phyloP scores from a whole-genome alignment of 2,888 invertebrate genomes.

The Drosophila borealis region DNA sequence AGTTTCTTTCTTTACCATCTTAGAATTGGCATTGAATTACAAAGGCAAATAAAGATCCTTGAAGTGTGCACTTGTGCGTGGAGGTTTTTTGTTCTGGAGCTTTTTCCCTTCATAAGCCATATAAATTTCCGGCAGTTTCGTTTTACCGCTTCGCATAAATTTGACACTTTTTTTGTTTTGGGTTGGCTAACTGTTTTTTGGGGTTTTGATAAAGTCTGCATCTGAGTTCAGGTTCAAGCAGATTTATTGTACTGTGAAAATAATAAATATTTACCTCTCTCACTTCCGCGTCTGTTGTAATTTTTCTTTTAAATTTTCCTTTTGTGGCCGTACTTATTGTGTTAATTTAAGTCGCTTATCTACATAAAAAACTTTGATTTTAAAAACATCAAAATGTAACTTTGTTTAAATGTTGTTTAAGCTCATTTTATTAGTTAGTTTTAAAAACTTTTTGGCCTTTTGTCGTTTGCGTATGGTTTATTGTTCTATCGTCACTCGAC shows the following conservation, averaged over 20 bases:
- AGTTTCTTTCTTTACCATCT: slow-evolving; percentile 15
- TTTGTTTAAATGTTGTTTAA: slow-evolving; percentile 1
- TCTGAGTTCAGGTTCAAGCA: slow-evolving; percentile 54
- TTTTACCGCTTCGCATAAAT: slow-evolving; percentile 70
- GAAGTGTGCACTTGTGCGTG: slow-evolving; percentile 43
- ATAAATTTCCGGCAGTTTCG: slow-evolving; percentile 73
- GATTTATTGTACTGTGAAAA: slow-evolving; percentile 56
- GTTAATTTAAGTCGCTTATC: neutral
- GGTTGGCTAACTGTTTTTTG: slow-evolving; percentile 24
- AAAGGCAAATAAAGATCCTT: slow-evolving; percentile 61
- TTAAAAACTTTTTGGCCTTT: neutral
- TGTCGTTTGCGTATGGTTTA: slow-evolving; percentile 1
- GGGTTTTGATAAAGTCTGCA: slow-evolving; percentile 21
- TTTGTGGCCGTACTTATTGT: neutral
- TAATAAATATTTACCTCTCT: slow-evolving; percentile 69
- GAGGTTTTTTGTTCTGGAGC: slow-evolving; percentile 38
- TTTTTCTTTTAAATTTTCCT: slow-evolving; percentile 6
- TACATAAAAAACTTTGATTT: neutral
- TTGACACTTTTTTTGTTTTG: slow-evolving; percentile 44
- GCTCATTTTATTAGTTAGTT: slow-evolving; percentile 1
- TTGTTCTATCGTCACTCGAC: slow-evolving; percentile 18
- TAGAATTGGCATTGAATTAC: slow-evolving; percentile 43
- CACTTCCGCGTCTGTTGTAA: slow-evolving; percentile 13
- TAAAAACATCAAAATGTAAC: neutral
- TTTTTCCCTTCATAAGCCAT: slow-evolving; percentile 61